Conservation (phyloP, 2,797 vertebrate genomes). For the Crypturellus tataupa region DNA sequence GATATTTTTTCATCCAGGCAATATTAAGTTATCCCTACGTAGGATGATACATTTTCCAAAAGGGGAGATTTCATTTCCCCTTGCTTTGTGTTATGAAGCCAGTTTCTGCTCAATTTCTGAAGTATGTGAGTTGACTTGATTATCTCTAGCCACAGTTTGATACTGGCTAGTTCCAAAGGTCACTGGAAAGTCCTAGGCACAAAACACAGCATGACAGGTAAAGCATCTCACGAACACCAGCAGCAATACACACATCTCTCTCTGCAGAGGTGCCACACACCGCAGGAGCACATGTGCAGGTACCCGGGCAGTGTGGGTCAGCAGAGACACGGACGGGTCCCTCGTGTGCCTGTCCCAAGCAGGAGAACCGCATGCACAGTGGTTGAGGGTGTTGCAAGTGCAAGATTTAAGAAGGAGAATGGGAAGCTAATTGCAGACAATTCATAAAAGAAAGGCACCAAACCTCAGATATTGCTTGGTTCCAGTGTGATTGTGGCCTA, state of each 20-base stretch:
- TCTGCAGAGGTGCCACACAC: neutral
- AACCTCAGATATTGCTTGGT: neutral
- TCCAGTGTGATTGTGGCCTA: accelerated
- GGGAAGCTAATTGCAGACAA: neutral
- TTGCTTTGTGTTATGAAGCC: neutral
- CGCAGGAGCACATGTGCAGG: neutral
- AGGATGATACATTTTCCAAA: neutral
- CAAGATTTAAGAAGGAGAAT: neutral
- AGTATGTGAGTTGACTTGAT: neutral
- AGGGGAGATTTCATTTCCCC: neutral
- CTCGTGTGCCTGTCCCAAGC: neutral
- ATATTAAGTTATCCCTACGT: neutral
- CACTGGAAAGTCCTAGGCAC: neutral
- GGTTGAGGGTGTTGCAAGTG: neutral
- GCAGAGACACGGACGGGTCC: neutral
- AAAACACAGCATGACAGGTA: neutral
- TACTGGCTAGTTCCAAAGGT: neutral
- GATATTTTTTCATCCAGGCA: neutral
- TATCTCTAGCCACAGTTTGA: neutral
- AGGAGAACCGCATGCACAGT: neutral
- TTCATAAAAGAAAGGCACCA: neutral
- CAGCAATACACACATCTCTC: accelerated
- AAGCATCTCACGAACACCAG: neutral
- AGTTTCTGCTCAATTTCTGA: neutral
- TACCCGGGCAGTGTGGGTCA: neutral